Evolutionary conservation across 2,797 vertebrate genomes (phyloP), one percentile per base, ranked within the genome.

Genomic region (Orientallactaga sibirica): DNA sequence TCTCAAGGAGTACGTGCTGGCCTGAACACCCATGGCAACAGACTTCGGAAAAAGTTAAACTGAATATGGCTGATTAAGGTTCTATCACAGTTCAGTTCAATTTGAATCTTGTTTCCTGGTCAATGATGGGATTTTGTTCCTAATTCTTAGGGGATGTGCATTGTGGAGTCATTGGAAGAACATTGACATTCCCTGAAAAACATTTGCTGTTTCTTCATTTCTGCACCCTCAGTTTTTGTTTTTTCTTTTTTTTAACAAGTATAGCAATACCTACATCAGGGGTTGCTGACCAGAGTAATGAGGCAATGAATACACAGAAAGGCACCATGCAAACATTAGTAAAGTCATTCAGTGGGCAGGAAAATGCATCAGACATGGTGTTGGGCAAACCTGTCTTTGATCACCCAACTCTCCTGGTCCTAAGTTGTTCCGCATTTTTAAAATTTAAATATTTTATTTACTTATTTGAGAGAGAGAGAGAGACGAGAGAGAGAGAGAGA

Each of bases 11-110:
- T 96, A 92, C 90, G 66, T 95, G 90, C 92, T 95, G 88, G 95
- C 95, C 64, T 97, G 95, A 97, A 96, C 93, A 95, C 84, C 96
- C 94, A 95, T 95, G 96, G 94, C 95, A 97, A 97, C 93, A 88
- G 96, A 90, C 93, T 88, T 96, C 41, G 88, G 83, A 95, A 96
- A 73, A 93, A 85, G 78, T 93, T 93, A 90, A 96, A 90, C 86
- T 90, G 94, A 95, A 97, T 95, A 93, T 90, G 86, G 96, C 94
- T 96, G 86, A 95, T 97, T 95, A 95, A 94, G 78, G 76, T 86
- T 94, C 94, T 91, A 83, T 79, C 62, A 87, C 78, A 92, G 62
- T 70, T 91, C 71, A 41, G 62, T 82, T 95, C 91, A 79, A 67
- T 94, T 91, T 91, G 93, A 92, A 58, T 88, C 81, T 86, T 71